phyloP scores from a whole-genome alignment of 2,113 vertebrate species.

The Equus quagga region DNA sequence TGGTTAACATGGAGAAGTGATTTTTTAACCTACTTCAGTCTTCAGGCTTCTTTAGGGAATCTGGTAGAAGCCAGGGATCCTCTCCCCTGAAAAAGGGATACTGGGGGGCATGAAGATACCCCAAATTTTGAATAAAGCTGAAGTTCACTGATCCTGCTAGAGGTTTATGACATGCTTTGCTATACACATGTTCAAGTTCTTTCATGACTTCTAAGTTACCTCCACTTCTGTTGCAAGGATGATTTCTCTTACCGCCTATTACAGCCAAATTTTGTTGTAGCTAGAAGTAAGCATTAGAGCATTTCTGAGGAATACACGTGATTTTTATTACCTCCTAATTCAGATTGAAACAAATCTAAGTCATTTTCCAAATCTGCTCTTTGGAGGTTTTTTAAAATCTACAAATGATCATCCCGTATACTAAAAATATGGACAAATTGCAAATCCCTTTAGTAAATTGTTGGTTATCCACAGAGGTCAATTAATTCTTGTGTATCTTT shows the following conservation, averaged over 20 bases:
- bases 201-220: not conserved
- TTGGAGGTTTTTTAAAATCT: not conserved
- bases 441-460: not conserved
- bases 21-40: not conserved
- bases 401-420: not conserved
- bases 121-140: not conserved
- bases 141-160: not conserved
- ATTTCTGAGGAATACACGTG: not conserved
- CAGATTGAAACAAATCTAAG: not conserved
- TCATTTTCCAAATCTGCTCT: not conserved
- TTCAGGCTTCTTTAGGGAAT: not conserved
- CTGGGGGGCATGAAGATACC: no score
- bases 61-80: not conserved
- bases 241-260: not conserved
- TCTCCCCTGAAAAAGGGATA: not conserved
- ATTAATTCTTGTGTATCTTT: conserved; percentile 16
- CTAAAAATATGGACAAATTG: not conserved
- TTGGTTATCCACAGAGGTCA: not conserved
- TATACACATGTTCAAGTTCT: not conserved
- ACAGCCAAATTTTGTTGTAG: not conserved
- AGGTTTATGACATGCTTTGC: not conserved
- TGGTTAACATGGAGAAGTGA: not conserved
- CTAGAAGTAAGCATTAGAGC: not conserved
- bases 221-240: not conserved
- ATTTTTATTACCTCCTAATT: conserved; percentile 17